A percentile compares a stretch with the other conserved stretches of the same genome.
phyloP scores from a whole-genome alignment of 2,888 invertebrate species.

The Ophonus ardosiacus region DNA sequence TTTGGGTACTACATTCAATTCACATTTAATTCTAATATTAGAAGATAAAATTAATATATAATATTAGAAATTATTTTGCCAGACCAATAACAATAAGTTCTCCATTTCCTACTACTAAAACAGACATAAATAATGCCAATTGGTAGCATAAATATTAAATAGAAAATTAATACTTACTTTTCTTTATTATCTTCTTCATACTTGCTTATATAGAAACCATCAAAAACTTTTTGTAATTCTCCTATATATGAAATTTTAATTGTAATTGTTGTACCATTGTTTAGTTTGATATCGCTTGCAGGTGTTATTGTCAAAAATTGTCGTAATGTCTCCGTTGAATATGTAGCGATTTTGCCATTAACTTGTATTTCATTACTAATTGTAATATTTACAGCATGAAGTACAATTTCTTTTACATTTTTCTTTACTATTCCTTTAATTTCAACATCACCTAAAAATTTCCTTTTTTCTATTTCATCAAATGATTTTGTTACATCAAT shows the following conservation, averaged over 20 bases:
- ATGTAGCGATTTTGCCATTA: neutral
- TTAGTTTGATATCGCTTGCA: conserved; percentile 69
- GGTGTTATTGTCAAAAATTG: conserved; percentile 70
- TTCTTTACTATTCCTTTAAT: conserved; percentile 74
- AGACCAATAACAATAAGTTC: too few species aligned
- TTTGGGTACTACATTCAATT: too few species aligned
- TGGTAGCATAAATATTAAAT: too few species aligned
- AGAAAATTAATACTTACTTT: too few species aligned
- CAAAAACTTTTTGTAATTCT: conserved; percentile 78
- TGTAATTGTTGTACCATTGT: neutral
- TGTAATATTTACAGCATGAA: conserved; percentile 74
- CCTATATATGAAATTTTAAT: conserved; percentile 79
- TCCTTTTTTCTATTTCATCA: conserved; percentile 16
- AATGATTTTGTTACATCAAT: conserved; percentile 51
- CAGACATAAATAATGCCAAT: too few species aligned
- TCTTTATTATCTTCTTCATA: too few species aligned
- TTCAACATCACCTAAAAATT: conserved; percentile 76
- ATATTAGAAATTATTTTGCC: too few species aligned
- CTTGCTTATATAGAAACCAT: conserved; percentile 73
- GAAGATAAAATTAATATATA: too few species aligned
- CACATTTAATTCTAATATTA: too few species aligned
- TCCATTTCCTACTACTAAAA: too few species aligned
- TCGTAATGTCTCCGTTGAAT: neutral
- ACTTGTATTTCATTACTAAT: neutral
- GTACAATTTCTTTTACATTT: conserved; percentile 72